Conservation (phyloP, 2,797 vertebrate genomes). For the Coccyzus lansbergi region DNA sequence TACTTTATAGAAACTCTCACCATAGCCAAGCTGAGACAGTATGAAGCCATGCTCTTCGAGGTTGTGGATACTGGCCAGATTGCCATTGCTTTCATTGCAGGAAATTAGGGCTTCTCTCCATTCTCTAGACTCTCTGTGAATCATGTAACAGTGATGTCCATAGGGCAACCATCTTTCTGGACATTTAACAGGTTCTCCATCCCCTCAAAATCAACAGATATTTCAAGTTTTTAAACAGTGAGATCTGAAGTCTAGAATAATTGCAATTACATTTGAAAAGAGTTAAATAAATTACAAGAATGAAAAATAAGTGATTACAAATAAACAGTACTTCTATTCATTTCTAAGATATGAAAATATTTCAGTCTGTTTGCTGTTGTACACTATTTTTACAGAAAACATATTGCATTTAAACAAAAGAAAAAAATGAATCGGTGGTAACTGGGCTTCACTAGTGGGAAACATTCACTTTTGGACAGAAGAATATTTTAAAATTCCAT, state of each 20-base stretch:
- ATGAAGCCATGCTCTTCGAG: slow-evolving; percentile 90
- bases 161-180: slow-evolving; percentile 86
- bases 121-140: slow-evolving; percentile 79
- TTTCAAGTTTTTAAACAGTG: not conserved
- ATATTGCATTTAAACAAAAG: not conserved
- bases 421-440: not conserved
- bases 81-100: slow-evolving; percentile 84
- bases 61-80: slow-evolving; percentile 87
- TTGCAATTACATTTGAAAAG: not conserved
- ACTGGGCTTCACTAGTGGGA: not conserved
- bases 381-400: not conserved
- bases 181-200: slow-evolving; percentile 77
- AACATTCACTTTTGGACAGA: not conserved
- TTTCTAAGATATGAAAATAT: not conserved
- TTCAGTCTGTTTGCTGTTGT: not conserved
- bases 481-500: not conserved
- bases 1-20: slow-evolving; percentile 74
- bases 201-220: slow-evolving; percentile 65
- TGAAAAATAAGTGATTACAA: not conserved
- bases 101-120: slow-evolving; percentile 84
- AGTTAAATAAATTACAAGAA: not conserved
- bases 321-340: not conserved
- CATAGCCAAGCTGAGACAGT: slow-evolving; percentile 87
- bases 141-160: slow-evolving; percentile 84
- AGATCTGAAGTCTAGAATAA: not conserved